A percentile compares a stretch with the other conserved stretches of the same genome.
phyloP scores from a whole-genome alignment of 2,113 vertebrate genomes.

The Nibea albiflora region DNA sequence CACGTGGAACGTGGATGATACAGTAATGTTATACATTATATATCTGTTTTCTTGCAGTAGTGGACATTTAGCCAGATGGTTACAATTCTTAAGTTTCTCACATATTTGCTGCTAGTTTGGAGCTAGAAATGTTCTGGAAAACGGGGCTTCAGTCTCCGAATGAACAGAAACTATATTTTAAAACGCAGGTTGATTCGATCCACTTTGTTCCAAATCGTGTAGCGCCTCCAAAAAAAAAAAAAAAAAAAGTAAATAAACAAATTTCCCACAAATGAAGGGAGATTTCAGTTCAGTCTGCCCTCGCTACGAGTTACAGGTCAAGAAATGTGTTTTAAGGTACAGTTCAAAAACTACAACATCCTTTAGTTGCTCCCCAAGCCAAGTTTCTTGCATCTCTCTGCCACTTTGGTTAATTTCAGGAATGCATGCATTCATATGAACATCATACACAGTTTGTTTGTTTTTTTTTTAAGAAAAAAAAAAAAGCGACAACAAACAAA shows the following conservation, averaged over 20 bases:
- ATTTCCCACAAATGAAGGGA: not conserved
- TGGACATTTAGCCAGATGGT: not conserved
- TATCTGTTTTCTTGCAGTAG: not conserved
- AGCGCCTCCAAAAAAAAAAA: constrained; percentile 1
- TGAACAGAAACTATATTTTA: constrained; percentile 1
- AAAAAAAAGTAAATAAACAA: not conserved
- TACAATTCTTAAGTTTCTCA: not conserved
- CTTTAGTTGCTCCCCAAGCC: constrained; percentile 38
- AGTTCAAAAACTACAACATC: constrained; percentile 35
- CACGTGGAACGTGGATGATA: not conserved
- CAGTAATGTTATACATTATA: constrained; percentile 4
- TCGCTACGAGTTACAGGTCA: constrained; percentile 4
- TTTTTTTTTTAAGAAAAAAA: not conserved
- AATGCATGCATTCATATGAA: constrained; percentile 80
- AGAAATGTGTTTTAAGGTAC: constrained; percentile 26
- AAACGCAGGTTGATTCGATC: not conserved
- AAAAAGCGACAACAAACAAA: constrained; percentile 26
- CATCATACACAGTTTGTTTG: constrained; percentile 55
- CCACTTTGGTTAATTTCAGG: constrained; percentile 78
- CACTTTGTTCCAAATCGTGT: constrained; percentile 1
- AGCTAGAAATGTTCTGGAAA: constrained; percentile 32
- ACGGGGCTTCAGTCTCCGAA: constrained; percentile 24
- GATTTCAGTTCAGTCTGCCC: constrained; percentile 8
- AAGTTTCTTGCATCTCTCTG: constrained; percentile 54
- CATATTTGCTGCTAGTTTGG: not conserved